phyloP scores from a whole-genome alignment of 30 jellyfish, hydroid and myxozoan genomes.

The Turritopsis rubra region DNA sequence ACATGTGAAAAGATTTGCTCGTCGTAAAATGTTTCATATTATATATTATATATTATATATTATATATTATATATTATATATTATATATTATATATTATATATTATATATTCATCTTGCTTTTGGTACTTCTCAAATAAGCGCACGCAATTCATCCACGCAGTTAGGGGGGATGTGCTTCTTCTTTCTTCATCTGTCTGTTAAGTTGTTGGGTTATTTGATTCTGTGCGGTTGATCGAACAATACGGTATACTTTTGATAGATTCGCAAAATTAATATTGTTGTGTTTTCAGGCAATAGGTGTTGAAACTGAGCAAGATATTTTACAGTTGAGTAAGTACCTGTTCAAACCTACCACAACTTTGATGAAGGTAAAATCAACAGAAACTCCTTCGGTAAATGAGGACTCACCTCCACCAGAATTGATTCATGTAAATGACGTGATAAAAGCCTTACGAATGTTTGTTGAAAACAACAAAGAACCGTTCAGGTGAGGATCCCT shows the following conservation, averaged over 20 bases:
- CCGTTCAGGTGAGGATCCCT: slow-evolving; percentile 34
- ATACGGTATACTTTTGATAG: background rate
- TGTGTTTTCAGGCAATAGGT: slow-evolving; percentile 73
- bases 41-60: no score
- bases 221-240: background rate
- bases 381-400: background rate
- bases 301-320: slow-evolving; percentile 81
- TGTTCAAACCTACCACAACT: slow-evolving; percentile 40
- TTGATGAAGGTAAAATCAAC: slow-evolving; percentile 14
- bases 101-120: no score
- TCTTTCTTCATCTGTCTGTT: no score
- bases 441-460: slow-evolving; percentile 44
- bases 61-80: no score
- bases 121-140: no score
- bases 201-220: background rate
- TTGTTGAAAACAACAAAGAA: slow-evolving; percentile 66
- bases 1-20: no score
- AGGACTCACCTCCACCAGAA: background rate
- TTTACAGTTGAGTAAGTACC: slow-evolving; percentile 45
- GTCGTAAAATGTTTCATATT: no score
- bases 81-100: no score
- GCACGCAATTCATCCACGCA: no score
- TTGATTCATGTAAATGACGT: slow-evolving; percentile 75
- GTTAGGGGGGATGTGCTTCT: no score
- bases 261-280: no score